Evolutionary conservation across 64 coral and sea anemone species (phyloP).

Genomic region (Montipora cactus): DNA sequence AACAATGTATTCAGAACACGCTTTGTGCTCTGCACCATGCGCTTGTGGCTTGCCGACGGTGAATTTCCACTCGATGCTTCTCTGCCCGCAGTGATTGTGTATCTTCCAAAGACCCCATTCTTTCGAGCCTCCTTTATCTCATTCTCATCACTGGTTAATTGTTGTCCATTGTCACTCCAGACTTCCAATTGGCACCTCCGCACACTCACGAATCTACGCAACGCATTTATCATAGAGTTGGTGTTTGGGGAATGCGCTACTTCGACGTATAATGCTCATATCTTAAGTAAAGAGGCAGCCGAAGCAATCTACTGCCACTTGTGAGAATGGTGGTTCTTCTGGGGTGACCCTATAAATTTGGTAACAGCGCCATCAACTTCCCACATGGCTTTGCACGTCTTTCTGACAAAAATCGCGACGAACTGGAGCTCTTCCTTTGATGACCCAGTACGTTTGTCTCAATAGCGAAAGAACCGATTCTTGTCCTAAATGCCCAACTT

Average conservation of each 20-base stretch:
- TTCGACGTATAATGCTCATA: neutral
- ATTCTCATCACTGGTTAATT: slow-evolving; percentile 34
- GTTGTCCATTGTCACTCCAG: slow-evolving; percentile 26
- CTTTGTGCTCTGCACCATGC: slow-evolving; percentile 1
- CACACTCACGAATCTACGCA: slow-evolving; percentile 25
- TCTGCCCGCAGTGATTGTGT: neutral
- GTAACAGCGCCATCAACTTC: slow-evolving; percentile 30
- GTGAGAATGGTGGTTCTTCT: neutral
- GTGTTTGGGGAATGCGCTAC: neutral
- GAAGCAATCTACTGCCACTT: slow-evolving; percentile 28
- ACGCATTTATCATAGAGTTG: neutral
- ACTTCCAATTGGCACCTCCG: slow-evolving; percentile 3
- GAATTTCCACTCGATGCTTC: slow-evolving; percentile 34
- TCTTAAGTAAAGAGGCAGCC: neutral
- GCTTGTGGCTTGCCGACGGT: slow-evolving; percentile 20
- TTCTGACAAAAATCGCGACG: slow-evolving; percentile 12
- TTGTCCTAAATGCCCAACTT: slow-evolving; percentile 56
- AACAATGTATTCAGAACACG: neutral
- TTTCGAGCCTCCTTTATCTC: slow-evolving; percentile 16
- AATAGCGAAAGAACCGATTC: slow-evolving; percentile 42
- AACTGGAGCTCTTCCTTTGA: slow-evolving; percentile 61
- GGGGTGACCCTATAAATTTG: neutral
- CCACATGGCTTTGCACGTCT: neutral
- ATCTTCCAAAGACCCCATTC: slow-evolving; percentile 31
- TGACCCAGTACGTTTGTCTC: slow-evolving; percentile 55